These are phyloP conservation scores for Eumeta japonica DNA, from an alignment of 1,140 invertebrate species.

Conservation along the genomic window DNA sequence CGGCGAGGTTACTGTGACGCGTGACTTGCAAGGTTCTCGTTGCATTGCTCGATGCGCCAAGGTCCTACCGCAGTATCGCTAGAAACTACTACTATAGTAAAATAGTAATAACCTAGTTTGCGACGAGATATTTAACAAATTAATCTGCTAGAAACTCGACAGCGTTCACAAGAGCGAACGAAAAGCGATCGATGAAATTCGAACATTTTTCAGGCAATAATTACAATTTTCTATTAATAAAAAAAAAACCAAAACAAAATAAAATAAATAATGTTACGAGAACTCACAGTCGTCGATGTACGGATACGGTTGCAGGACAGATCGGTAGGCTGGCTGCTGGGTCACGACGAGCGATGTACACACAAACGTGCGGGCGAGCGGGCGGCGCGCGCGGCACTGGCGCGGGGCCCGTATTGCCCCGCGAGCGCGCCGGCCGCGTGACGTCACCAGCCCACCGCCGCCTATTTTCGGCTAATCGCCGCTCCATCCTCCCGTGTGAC, in stretches of 20 bases:
- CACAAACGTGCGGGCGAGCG: constrained; percentile 44
- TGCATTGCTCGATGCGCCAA: constrained; percentile 57
- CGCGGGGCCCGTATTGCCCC: constrained; percentile 56
- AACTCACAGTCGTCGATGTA: constrained; percentile 16
- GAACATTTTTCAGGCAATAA: constrained; percentile 10
- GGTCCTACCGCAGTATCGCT: constrained; percentile 38
- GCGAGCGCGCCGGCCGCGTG: constrained; percentile 46
- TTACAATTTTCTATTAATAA: too few relatives aligned
- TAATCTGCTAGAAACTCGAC: constrained; percentile 5
- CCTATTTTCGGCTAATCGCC: constrained; percentile 53
- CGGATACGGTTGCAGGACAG: constrained; percentile 12
- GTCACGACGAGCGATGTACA: constrained; percentile 6
- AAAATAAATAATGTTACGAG: too few relatives aligned
- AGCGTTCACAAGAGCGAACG: constrained; percentile 4
- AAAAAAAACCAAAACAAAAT: too few relatives aligned
- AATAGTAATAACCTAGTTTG: too few relatives aligned
- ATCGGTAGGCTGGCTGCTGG: constrained; percentile 6
- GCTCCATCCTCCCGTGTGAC: constrained; percentile 40
- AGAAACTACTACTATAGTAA: too few relatives aligned
- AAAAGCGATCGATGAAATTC: constrained; percentile 3
- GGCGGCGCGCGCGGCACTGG: constrained; percentile 54
- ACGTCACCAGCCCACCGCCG: constrained; percentile 50
- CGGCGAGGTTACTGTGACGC: constrained; percentile 55
- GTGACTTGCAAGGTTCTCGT: constrained; percentile 55
- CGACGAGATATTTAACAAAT: constrained; percentile 18